Percentiles rank a stretch among this genome's conserved stretches.
These are phyloP conservation scores for Iselma pallidipennis DNA, from an alignment of 2,888 invertebrate genomes.

Conservation along the genomic window DNA sequence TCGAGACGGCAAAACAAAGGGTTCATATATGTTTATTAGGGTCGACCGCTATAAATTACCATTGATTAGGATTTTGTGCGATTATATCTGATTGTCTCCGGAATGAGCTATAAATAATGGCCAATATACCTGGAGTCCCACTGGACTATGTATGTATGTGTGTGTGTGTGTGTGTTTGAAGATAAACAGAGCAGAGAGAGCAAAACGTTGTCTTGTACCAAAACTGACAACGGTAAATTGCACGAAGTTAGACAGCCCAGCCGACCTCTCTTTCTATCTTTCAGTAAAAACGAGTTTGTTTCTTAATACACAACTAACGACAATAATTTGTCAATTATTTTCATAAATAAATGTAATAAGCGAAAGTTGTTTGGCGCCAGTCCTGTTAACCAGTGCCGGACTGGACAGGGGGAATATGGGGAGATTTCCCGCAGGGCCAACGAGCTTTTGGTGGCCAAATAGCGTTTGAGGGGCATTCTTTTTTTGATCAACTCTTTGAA, in stretches of 20 bases:
- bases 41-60: constrained; percentile 56
- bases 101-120: constrained; percentile 55
- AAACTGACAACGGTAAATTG: constrained; percentile 40
- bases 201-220: constrained; percentile 38
- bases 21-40: constrained; percentile 57
- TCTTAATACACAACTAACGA: neutral
- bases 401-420: too few relatives aligned
- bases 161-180: constrained; percentile 25
- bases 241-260: constrained; percentile 18
- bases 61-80: constrained; percentile 58
- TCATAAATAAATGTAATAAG: neutral
- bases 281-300: too few relatives aligned
- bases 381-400: neutral
- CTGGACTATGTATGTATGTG: constrained; percentile 19
- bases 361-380: neutral
- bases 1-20: constrained; percentile 52
- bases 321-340: neutral
- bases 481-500: too few relatives aligned
- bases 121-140: constrained; percentile 43
- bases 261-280: neutral
- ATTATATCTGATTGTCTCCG: constrained; percentile 57
- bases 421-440: too few relatives aligned
- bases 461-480: too few relatives aligned
- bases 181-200: constrained; percentile 31
- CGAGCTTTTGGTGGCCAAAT: too few relatives aligned